Conservation (phyloP, 1,140 invertebrate genomes). For the Agrypnia vestita region DNA sequence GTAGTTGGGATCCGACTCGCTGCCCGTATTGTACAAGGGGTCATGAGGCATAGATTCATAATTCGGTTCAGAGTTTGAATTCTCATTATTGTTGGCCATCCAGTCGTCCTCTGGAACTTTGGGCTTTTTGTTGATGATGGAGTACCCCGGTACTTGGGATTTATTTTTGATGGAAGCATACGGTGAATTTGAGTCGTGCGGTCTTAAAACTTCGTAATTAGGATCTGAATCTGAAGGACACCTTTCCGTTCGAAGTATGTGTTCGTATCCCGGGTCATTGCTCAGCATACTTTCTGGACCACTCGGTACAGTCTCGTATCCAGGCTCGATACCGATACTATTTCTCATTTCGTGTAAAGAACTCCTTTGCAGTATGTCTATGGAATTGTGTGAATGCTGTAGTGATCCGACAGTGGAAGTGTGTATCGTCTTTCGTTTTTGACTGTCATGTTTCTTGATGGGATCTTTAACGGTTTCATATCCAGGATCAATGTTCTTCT, state of each 20-base stretch:
- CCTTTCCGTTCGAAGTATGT: slow-evolving; percentile 70
- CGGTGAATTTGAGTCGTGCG: slow-evolving; percentile 70
- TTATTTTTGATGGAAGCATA: slow-evolving; percentile 69
- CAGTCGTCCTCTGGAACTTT: slow-evolving; percentile 66
- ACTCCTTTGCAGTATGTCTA: slow-evolving; percentile 48
- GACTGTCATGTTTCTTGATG: slow-evolving; percentile 62
- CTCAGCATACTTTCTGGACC: slow-evolving; percentile 74
- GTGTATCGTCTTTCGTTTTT: slow-evolving; percentile 56
- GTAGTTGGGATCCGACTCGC: slow-evolving; percentile 83
- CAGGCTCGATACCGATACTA: slow-evolving; percentile 62
- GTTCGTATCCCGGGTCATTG: slow-evolving; percentile 79
- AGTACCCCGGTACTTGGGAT: slow-evolving; percentile 71
- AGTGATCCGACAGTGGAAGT: slow-evolving; percentile 43
- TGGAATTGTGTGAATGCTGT: slow-evolving; percentile 54
- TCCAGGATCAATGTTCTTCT: slow-evolving; percentile 73
- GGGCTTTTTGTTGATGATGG: slow-evolving; percentile 73
- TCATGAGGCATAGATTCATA: slow-evolving; percentile 83
- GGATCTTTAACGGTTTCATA: slow-evolving; percentile 76
- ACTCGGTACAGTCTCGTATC: slow-evolving; percentile 69
- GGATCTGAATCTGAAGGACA: slow-evolving; percentile 78
- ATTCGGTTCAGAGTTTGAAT: slow-evolving; percentile 69
- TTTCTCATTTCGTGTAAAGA: slow-evolving; percentile 51
- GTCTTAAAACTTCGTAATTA: slow-evolving; percentile 81
- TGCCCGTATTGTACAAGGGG: slow-evolving; percentile 77
- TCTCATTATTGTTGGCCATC: slow-evolving; percentile 68